Evolutionary conservation across 2,797 vertebrate species (phyloP), one percentile per base, ranked within the genome.

Genomic region (Gymnothorax javanicus): DNA sequence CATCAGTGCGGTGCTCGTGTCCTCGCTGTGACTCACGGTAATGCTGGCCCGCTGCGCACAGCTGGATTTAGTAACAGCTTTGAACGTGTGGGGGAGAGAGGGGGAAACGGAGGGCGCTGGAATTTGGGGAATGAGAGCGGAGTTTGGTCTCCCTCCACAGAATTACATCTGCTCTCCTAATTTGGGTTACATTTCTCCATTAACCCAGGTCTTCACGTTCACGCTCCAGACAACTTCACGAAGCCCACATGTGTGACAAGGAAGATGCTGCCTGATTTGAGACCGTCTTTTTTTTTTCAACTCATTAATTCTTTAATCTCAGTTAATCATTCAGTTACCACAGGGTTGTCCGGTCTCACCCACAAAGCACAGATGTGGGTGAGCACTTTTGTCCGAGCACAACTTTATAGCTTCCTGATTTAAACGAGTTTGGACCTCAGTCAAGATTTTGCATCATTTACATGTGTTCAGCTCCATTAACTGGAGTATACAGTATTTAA

Each of bases 1-100:
- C 50, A n/a, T 2, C 2, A 54, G 50, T 23, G 52, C 20, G 20
- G 77, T 54, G 77, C 77, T 8, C 8, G 77, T 81, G 77, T 81
- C 77, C 77, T 81, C 56, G 77, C 77, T n/a, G 50, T 81, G 77
- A 81, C 77, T 81, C 77, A 50, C 52, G n/a, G 77, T n/a, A 23
- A 81, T 20, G 52, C 52, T 54, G 33, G 77, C 77, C 50, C 20
- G 23, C 50, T 20, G 50, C 27, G 50, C 77, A 56, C 77, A 81
- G 77, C 77, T 81, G 77, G 77, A 54, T 81, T 81, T 52, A 81
- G 77, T 81, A 81, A 81, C 52, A 56, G 33, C 73, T 77, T 81
- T 54, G 50, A 81, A 81, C 77, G 20, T 20, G 52, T 23, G 73
- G 73, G 73, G 73, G 73, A 50, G 43, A 77, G 73, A 50, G 73